Conservation (phyloP, 2,797 vertebrate genomes). For the Acrocephalus scirpaceus region DNA sequence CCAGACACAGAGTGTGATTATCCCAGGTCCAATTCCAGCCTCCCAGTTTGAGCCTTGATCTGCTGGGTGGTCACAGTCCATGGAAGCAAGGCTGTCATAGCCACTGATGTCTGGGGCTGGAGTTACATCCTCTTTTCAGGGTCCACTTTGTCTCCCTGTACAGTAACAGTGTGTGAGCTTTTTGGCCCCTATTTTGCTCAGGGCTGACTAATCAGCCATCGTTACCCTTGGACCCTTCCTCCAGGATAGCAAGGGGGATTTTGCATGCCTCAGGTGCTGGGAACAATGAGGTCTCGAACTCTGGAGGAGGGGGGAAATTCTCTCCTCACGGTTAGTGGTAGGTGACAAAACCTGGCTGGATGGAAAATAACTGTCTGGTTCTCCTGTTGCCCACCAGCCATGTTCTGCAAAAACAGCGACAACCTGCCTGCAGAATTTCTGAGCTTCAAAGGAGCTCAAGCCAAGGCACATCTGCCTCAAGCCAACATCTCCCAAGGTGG, state of each 20-base stretch:
- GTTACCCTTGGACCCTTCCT: constrained; percentile 10
- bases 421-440: neutral
- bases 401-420: neutral
- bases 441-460: neutral
- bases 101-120: neutral
- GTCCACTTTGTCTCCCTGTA: neutral
- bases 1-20: fast-evolving
- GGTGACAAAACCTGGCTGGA: constrained; percentile 1
- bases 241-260: neutral
- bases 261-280: constrained; percentile 27
- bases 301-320: neutral
- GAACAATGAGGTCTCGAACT: neutral
- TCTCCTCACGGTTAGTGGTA: neutral
- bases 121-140: neutral
- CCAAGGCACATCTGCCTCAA: neutral
- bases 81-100: neutral
- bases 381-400: neutral
- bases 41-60: neutral
- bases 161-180: fast-evolving
- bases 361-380: neutral
- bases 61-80: neutral
- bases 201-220: neutral
- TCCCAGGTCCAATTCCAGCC: neutral
- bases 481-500: neutral
- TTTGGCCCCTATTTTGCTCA: neutral